These are phyloP conservation scores for Phasia obesa DNA, from an alignment of 2,888 invertebrate genomes.

Conservation along the genomic window DNA sequence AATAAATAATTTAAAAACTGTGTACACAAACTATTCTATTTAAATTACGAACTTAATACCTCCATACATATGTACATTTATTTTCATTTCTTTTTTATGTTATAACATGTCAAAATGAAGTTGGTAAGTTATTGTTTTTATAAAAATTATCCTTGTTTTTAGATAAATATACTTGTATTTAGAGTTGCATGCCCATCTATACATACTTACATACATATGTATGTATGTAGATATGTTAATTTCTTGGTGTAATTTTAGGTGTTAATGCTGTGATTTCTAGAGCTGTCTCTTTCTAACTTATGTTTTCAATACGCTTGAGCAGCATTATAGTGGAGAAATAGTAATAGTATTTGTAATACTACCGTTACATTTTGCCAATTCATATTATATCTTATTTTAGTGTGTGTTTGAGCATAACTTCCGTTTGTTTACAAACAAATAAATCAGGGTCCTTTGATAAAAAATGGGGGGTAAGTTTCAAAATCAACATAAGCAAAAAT, in stretches of 20 bases:
- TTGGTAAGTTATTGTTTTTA: constrained; percentile 69
- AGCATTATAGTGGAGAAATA: constrained; percentile 59
- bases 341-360: constrained; percentile 63
- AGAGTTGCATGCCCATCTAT: neutral
- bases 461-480: constrained; percentile 47
- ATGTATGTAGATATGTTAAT: too few relatives aligned
- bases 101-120: constrained; percentile 49
- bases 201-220: neutral
- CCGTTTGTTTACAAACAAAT: constrained; percentile 58
- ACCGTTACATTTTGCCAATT: constrained; percentile 51
- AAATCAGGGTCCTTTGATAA: constrained; percentile 40
- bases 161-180: neutral
- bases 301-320: constrained; percentile 57
- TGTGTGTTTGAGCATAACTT: constrained; percentile 56
- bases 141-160: too few relatives aligned
- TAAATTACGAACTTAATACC: neutral
- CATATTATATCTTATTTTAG: constrained; percentile 28
- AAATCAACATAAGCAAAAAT: neutral
- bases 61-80: too few relatives aligned
- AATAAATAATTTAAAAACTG: neutral
- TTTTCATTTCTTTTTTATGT: neutral
- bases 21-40: neutral
- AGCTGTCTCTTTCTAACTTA: constrained; percentile 32
- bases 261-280: constrained; percentile 1
- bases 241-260: neutral